Percentiles rank a stretch among this genome's conserved stretches.
These are phyloP conservation scores for Whitmania pigra DNA, from an alignment of 1,140 invertebrate species.

Conservation along the genomic window DNA sequence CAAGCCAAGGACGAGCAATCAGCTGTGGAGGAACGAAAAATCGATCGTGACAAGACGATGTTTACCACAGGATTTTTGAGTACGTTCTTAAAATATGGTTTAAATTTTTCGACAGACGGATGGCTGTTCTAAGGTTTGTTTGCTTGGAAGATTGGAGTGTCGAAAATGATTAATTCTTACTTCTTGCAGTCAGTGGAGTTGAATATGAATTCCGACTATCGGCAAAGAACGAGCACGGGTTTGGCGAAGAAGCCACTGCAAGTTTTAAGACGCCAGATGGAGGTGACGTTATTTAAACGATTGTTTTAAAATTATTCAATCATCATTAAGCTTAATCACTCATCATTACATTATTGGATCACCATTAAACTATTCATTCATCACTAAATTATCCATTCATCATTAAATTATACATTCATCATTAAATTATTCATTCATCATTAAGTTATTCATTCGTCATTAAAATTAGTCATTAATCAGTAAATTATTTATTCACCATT, in stretches of 20 bases:
- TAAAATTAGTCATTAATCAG: no score
- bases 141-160: not conserved
- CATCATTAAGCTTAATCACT: not conserved
- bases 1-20: conserved; percentile 56
- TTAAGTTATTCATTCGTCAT: not conserved
- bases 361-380: no score
- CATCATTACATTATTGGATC: no score
- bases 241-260: conserved; percentile 76
- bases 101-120: no score
- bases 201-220: conserved; percentile 80
- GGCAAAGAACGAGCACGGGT: conserved; percentile 77
- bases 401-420: not conserved
- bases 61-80: conserved; percentile 50
- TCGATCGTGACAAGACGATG: conserved; percentile 46
- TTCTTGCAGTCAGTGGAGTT: conserved; percentile 5
- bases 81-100: conserved; percentile 27
- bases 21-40: conserved; percentile 51
- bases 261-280: conserved; percentile 82
- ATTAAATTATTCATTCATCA: not conserved
- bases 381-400: not conserved
- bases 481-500: no score
- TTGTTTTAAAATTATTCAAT: not conserved
- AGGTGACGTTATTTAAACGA: conserved; percentile 31
- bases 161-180: not conserved
- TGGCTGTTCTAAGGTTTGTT: no score